Evolutionary conservation across 2,888 invertebrate species (phyloP).

Genomic region (Lasioglossum vierecki): DNA sequence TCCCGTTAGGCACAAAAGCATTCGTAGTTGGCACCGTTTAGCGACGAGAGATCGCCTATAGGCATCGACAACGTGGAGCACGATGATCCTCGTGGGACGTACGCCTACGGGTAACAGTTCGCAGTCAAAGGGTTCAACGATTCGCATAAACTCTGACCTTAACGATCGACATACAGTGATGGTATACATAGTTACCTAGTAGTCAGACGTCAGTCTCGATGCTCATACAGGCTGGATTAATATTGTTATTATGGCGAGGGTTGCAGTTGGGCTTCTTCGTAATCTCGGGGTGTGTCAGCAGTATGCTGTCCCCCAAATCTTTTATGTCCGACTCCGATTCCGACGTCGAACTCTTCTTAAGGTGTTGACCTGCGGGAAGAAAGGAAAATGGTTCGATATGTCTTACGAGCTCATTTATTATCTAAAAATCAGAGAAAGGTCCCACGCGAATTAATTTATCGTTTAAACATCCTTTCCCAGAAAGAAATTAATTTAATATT

Average conservation of each 20-base stretch:
- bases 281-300: slow-evolving; percentile 87
- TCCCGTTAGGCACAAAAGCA: not conserved
- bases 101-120: not conserved
- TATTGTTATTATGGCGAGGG: slow-evolving; percentile 90
- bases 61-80: not conserved
- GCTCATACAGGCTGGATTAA: slow-evolving; percentile 91
- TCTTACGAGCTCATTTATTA: not conserved
- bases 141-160: not conserved
- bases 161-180: not conserved
- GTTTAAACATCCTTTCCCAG: not conserved
- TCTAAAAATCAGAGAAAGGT: not conserved
- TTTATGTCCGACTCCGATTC: slow-evolving; percentile 96
- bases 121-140: not conserved
- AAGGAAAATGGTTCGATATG: slow-evolving; percentile 10
- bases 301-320: slow-evolving; percentile 95
- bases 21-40: not conserved
- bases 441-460: not conserved
- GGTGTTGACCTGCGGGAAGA: slow-evolving; percentile 90
- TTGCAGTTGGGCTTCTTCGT: slow-evolving; percentile 90
- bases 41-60: not conserved
- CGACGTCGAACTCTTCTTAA: slow-evolving; percentile 94
- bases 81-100: not conserved
- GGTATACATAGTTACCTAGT: slow-evolving; percentile 87
- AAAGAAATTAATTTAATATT: not conserved
- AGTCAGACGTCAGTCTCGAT: slow-evolving; percentile 98